These are phyloP conservation scores for Anomalospiza imberbis DNA, from an alignment of 2,797 vertebrate species.

Conservation along the genomic window DNA sequence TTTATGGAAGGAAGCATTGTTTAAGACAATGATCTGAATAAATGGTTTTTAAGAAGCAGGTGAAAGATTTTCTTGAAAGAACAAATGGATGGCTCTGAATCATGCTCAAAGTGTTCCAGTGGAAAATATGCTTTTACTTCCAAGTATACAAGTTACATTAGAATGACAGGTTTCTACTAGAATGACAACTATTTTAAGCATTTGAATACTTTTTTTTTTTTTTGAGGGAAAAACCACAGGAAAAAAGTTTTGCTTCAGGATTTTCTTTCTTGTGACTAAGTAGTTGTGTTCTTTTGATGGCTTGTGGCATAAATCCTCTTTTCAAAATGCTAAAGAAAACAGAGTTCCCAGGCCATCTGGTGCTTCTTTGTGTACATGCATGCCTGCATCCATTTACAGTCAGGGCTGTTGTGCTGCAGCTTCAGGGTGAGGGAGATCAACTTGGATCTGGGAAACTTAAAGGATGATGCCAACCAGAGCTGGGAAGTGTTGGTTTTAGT, in stretches of 20 bases:
- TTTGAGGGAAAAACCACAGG: background rate
- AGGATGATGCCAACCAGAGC: background rate
- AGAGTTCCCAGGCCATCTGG: background rate
- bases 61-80: background rate
- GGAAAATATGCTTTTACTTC: background rate
- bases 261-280: background rate
- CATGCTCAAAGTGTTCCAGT: background rate
- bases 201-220: background rate
- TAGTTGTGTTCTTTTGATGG: background rate
- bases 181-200: conserved; percentile 16
- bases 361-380: background rate
- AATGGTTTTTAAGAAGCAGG: background rate
- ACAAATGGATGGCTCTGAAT: background rate
- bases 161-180: background rate
- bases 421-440: background rate
- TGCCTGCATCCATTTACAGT: background rate
- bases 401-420: background rate
- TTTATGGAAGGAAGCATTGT: background rate
- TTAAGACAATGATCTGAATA: background rate
- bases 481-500: background rate
- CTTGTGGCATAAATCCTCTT: background rate
- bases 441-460: background rate
- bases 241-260: background rate
- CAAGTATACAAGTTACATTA: background rate
- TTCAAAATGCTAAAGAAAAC: conserved; percentile 8